phyloP scores from a whole-genome alignment of 2,888 invertebrate species.

The Criorhina ranunculi region DNA sequence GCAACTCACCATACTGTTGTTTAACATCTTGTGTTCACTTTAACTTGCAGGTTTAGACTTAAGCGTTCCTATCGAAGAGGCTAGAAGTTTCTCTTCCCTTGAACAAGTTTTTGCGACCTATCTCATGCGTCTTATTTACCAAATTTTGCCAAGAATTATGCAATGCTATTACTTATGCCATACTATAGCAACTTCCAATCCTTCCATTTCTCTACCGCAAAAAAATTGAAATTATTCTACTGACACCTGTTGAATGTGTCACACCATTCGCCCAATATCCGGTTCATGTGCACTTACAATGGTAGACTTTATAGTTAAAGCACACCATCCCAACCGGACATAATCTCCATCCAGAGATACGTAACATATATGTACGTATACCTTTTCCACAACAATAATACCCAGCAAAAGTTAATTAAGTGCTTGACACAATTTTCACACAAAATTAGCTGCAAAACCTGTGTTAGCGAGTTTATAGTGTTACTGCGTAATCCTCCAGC shows the following conservation, averaged over 20 bases:
- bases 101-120: no score
- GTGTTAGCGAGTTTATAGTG: constrained; percentile 27
- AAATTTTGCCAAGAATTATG: no score
- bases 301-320: constrained; percentile 42
- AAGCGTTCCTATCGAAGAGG: no score
- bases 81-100: no score
- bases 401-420: constrained; percentile 59
- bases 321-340: constrained; percentile 5
- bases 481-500: constrained; percentile 31
- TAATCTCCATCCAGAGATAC: constrained; percentile 14
- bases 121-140: no score
- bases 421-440: constrained; percentile 67
- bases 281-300: neutral
- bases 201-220: no score
- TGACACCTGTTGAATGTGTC: constrained; percentile 51
- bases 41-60: no score
- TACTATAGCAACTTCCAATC: no score
- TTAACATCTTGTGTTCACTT: no score
- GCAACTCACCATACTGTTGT: no score
- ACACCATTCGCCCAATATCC: neutral
- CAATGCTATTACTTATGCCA: no score
- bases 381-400: constrained; percentile 25
- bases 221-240: constrained; percentile 33
- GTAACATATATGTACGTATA: constrained; percentile 10
- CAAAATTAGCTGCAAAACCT: constrained; percentile 50